phyloP scores from a whole-genome alignment of 2,113 vertebrate species.

The Eidolon helvum region DNA sequence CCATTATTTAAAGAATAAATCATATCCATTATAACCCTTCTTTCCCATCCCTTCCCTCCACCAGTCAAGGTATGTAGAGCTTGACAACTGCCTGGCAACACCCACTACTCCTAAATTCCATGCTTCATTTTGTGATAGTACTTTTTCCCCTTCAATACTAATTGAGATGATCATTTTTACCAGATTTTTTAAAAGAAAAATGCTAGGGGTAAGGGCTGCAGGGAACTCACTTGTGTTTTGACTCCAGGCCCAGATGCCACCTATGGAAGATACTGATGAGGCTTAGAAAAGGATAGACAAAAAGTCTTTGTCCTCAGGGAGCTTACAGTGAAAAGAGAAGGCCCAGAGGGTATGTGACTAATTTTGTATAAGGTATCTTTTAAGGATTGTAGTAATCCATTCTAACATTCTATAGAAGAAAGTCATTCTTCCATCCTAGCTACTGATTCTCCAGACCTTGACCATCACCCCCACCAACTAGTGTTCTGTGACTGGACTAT shows the following conservation, averaged over 20 bases:
- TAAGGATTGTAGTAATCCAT: background rate
- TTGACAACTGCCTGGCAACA: conserved; percentile 25
- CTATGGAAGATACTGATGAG: background rate
- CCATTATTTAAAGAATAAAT: conserved; percentile 31
- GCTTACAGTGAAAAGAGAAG: background rate
- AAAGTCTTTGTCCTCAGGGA: background rate
- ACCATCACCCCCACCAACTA: background rate
- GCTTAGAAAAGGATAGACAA: background rate
- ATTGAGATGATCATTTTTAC: conserved; percentile 5
- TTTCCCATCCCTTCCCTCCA: background rate
- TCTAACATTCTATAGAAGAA: background rate
- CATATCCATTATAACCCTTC: background rate
- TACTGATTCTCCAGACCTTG: background rate
- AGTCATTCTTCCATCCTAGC: background rate
- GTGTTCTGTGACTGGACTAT: background rate
- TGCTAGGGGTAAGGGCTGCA: background rate
- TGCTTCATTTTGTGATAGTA: background rate
- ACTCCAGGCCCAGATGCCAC: background rate
- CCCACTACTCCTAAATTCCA: background rate
- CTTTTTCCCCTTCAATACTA: background rate
- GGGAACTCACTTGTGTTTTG: background rate
- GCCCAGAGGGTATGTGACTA: background rate
- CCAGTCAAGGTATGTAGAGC: background rate
- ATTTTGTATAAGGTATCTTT: background rate
- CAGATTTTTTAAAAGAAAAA: background rate